A percentile compares a stretch with the other conserved stretches of the same genome.
Conservation (phyloP, 2,888 invertebrate genomes). For the Erpobdella octoculata region DNA sequence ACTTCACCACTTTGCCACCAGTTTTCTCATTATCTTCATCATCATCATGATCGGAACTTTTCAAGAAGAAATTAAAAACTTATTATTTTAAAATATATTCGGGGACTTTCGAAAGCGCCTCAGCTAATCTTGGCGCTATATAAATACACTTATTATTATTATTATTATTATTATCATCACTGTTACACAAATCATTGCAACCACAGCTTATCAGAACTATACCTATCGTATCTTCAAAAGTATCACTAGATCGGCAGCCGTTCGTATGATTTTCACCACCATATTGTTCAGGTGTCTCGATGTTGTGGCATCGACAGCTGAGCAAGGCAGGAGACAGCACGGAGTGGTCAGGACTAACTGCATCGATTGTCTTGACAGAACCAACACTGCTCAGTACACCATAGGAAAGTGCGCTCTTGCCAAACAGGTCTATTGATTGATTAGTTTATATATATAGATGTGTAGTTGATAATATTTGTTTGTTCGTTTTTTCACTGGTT, state of each 20-base stretch:
- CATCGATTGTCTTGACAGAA: constrained; percentile 94
- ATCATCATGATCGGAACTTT: no score
- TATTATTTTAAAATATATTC: no score
- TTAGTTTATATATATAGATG: background rate
- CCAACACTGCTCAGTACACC: constrained; percentile 97
- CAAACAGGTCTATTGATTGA: constrained; percentile 33
- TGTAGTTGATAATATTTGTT: background rate
- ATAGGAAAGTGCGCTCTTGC: constrained; percentile 81
- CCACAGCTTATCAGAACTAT: no score
- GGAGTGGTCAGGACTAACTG: constrained; percentile 78
- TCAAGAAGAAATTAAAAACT: no score
- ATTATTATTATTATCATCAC: background rate
- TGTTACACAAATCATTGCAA: no score
- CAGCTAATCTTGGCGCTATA: no score
- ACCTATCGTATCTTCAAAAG: no score
- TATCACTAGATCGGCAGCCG: no score
- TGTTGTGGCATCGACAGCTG: constrained; percentile 6
- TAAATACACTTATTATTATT: no score
- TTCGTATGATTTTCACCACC: background rate
- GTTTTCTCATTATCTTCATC: no score
- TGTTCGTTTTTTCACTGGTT: background rate
- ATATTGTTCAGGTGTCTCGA: background rate
- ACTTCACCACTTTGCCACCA: no score
- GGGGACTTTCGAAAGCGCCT: no score
- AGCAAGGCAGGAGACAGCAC: constrained; percentile 35